These are phyloP conservation scores for Otocyon megalotis DNA, from an alignment of 2,113 vertebrate genomes.

Conservation along the genomic window DNA sequence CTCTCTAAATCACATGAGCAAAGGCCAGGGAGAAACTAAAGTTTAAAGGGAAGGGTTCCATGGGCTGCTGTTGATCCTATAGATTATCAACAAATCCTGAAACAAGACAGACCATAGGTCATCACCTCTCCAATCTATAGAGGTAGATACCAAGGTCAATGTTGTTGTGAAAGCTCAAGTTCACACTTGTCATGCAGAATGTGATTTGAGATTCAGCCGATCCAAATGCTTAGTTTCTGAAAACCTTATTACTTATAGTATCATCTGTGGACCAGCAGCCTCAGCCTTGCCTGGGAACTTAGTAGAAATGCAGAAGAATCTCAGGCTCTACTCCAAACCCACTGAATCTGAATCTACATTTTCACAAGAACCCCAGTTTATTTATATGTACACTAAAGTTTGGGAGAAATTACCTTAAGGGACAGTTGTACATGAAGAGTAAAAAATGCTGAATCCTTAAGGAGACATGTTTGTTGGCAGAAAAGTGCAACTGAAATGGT, in stretches of 20 bases:
- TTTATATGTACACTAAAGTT: background rate
- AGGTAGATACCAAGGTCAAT: background rate
- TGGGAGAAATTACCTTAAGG: background rate
- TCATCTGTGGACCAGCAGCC: background rate
- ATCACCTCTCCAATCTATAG: background rate
- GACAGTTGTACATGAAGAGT: background rate
- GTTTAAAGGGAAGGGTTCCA: background rate
- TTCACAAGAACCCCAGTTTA: background rate
- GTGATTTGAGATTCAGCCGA: background rate
- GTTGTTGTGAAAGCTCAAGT: background rate
- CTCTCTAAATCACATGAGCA: background rate
- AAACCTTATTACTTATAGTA: background rate
- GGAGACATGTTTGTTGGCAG: background rate
- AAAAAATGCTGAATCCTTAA: constrained; percentile 22
- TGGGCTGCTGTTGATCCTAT: background rate
- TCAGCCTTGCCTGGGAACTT: background rate
- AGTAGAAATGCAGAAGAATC: background rate
- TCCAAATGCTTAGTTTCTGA: background rate
- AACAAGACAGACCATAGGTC: background rate
- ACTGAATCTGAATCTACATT: background rate
- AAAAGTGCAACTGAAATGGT: background rate
- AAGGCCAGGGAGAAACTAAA: background rate
- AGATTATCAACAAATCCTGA: background rate
- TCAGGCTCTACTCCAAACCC: background rate
- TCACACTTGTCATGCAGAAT: background rate